Evolutionary conservation across 2,888 invertebrate genomes (phyloP), one percentile per base, ranked within the genome.

Genomic region (Coelinius sp.): DNA sequence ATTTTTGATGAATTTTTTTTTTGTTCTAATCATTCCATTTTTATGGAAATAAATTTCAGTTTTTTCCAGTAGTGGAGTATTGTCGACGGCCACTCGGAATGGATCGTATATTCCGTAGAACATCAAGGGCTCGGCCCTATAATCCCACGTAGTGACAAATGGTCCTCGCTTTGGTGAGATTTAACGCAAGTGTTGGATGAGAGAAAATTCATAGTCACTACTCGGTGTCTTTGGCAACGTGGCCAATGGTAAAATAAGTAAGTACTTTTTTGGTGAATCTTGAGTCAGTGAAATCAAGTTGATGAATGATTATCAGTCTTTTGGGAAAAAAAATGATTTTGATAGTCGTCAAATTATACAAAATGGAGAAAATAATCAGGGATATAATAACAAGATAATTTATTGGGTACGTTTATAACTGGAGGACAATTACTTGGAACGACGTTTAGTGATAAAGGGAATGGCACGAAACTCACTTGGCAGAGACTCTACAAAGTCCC

Each of bases 121-220:
- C 68, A 38, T 68, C 59, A 59, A 68, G 44, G 44, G n/a, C 24
- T 14, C 17, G 14, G 41, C 10, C 66, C 68, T 27, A 68, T 68
- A 68, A 68, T 68, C 68, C 46, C 24, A 41, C 68, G 44, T 25
- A 17, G 25, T 68, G 68, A 68, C 68, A 68, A 68, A 68, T 68
- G 44, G 68, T 67, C 8, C 52, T 25, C 53, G 53, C 41, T 68
- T 27, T 59, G 17, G 5, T 24, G 44, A 44, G 68, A 68, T 59
- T 68, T 27, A 56, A 56, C 56, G 27, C 7, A n/a, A 56, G 27
- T 56, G 56, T 25, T 56, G 27, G 56, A 56, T 27, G 56, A 25
- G 27, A 27, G 27, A 17, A 56, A 56, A 56, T 56, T 56, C 56
- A 56, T 56, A 56, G 56, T 14, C 25, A 25, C 56, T 56, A 25